A percentile compares a stretch with the other conserved stretches of the same genome.
These are phyloP conservation scores for Ferdinandea cuprea DNA, from an alignment of 2,888 invertebrate genomes.

Conservation along the genomic window DNA sequence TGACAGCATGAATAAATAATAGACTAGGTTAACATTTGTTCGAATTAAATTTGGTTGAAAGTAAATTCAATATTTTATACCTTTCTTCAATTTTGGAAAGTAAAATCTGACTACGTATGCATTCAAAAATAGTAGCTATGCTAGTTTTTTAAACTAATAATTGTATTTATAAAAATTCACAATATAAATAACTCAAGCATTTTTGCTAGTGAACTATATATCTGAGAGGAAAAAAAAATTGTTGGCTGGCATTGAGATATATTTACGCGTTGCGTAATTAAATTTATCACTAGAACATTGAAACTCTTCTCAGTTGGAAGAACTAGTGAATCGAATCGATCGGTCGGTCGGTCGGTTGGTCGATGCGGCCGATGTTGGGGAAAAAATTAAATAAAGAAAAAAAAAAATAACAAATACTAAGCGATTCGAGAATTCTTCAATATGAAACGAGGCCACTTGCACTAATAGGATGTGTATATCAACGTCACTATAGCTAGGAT, in stretches of 20 bases:
- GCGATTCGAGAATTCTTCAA: slow-evolving; percentile 4
- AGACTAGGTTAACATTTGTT: too few species aligned
- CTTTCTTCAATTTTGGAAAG: too few species aligned
- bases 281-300: slow-evolving; percentile 13
- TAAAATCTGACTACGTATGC: too few species aligned
- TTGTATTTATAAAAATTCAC: slow-evolving; percentile 20
- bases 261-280: slow-evolving; percentile 28
- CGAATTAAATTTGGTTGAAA: too few species aligned
- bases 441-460: slow-evolving; percentile 29
- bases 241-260: slow-evolving; percentile 46
- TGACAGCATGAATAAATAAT: slow-evolving; percentile 11
- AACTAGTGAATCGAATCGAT: slow-evolving; percentile 15
- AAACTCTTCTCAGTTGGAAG: neutral
- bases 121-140: slow-evolving; percentile 11
- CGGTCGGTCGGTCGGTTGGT: too few species aligned
- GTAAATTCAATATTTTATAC: too few species aligned
- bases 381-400: slow-evolving; percentile 20
- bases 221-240: slow-evolving; percentile 16
- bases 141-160: neutral
- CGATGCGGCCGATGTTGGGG: neutral
- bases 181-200: slow-evolving; percentile 6
- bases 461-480: slow-evolving; percentile 1
- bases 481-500: neutral
- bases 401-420: too few species aligned
- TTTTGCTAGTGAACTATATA: slow-evolving; percentile 15